Evolutionary conservation across 1,140 invertebrate genomes (phyloP).

Genomic region (Dermatophagoides farinae): DNA sequence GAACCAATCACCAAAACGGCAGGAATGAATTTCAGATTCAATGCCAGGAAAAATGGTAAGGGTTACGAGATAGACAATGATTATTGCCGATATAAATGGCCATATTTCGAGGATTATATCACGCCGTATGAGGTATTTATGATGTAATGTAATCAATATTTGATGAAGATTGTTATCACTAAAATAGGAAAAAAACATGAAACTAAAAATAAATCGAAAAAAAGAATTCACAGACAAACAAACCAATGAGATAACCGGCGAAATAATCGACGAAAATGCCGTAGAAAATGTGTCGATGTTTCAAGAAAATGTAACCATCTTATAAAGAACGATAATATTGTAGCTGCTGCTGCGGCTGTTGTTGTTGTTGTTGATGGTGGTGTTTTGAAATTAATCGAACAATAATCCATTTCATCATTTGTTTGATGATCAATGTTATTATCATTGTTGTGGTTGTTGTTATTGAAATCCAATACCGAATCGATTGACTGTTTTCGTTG

Average conservation of each 20-base stretch:
- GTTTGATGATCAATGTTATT: too few relatives aligned
- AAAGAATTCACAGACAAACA: too few relatives aligned
- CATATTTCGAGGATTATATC: constrained; percentile 39
- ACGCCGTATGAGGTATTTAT: constrained; percentile 27
- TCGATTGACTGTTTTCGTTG: background rate
- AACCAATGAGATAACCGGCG: too few relatives aligned
- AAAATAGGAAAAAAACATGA: too few relatives aligned
- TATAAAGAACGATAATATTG: too few relatives aligned
- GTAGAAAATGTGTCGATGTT: background rate
- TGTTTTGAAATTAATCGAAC: background rate
- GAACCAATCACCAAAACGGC: constrained; percentile 62
- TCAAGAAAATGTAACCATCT: background rate
- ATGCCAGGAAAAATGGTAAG: constrained; percentile 71
- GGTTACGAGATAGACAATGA: constrained; percentile 63
- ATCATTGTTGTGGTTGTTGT: too few relatives aligned
- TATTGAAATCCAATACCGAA: too few relatives aligned
- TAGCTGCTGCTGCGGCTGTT: too few relatives aligned
- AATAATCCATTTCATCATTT: too few relatives aligned
- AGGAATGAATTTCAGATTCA: constrained; percentile 60
- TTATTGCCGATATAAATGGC: constrained; percentile 69
- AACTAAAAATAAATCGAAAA: too few relatives aligned
- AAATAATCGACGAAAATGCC: background rate
- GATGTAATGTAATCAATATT: background rate
- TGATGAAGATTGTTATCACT: too few relatives aligned
- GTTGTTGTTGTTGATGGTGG: background rate